Percentiles rank a stretch among this genome's conserved stretches.
Conservation (phyloP, 2,797 vertebrate genomes). For the Threskiornis aethiopicus region DNA sequence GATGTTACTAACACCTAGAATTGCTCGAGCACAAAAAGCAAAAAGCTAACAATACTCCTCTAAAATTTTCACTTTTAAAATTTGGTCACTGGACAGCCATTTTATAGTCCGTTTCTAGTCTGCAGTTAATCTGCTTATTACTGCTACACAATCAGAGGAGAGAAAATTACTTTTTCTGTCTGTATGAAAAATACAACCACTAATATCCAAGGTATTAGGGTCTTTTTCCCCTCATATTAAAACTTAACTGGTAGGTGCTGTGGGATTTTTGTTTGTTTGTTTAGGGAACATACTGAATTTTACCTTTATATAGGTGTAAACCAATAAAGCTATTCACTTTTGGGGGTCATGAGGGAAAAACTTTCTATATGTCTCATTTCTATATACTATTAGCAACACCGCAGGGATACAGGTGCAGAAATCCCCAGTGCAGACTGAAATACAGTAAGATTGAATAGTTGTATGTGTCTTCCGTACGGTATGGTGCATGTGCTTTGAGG, state of each 20-base stretch:
- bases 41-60: not conserved
- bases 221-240: not conserved
- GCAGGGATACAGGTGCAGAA: not conserved
- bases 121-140: not conserved
- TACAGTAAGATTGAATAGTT: not conserved
- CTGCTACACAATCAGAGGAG: not conserved
- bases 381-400: not conserved
- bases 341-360: not conserved
- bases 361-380: not conserved
- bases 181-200: not conserved
- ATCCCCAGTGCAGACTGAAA: not conserved
- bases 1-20: not conserved
- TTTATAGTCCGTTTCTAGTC: not conserved
- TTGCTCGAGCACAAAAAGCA: not conserved
- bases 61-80: not conserved
- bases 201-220: not conserved
- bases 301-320: not conserved
- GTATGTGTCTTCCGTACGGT: too few species aligned
- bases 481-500: not conserved
- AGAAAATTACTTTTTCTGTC: not conserved
- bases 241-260: not conserved
- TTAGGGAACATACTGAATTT: not conserved
- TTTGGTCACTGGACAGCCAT: not conserved
- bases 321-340: not conserved
- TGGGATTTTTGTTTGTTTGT: not conserved